These are phyloP conservation scores for Cryptotis parvus DNA, from an alignment of 2,113 vertebrate genomes.

Conservation along the genomic window DNA sequence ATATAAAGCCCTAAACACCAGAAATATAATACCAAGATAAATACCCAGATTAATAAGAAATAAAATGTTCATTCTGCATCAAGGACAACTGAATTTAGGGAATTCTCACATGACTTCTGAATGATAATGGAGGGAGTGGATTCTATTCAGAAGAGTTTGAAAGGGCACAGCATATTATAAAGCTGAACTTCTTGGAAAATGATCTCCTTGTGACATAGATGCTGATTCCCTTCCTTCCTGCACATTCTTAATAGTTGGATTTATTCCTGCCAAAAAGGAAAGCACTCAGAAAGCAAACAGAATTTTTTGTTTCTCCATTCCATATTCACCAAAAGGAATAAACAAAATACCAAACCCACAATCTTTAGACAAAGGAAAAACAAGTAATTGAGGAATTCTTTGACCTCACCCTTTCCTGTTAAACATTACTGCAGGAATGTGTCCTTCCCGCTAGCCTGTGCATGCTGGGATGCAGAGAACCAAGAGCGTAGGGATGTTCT, in stretches of 20 bases:
- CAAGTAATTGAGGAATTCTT: neutral
- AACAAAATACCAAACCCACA: neutral
- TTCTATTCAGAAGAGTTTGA: neutral
- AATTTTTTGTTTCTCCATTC: slow-evolving; percentile 5
- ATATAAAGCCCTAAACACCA: neutral
- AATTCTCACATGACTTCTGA: neutral
- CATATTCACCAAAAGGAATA: neutral
- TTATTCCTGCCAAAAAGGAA: neutral
- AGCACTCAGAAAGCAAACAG: neutral
- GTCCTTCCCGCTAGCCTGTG: neutral
- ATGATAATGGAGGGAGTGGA: neutral
- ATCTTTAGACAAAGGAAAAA: neutral
- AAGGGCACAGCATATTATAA: neutral
- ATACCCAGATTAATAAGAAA: neutral
- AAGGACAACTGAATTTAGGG: neutral
- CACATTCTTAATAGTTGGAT: neutral
- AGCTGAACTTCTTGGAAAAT: neutral
- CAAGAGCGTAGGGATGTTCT: neutral
- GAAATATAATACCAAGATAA: slow-evolving; percentile 30
- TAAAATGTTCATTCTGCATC: neutral
- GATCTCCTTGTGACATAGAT: neutral
- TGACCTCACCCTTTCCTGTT: neutral
- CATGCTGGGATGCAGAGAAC: neutral
- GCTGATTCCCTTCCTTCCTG: neutral
- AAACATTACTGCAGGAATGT: neutral